phyloP scores from a whole-genome alignment of 1,140 invertebrate species.

The Drosophila nikananu region DNA sequence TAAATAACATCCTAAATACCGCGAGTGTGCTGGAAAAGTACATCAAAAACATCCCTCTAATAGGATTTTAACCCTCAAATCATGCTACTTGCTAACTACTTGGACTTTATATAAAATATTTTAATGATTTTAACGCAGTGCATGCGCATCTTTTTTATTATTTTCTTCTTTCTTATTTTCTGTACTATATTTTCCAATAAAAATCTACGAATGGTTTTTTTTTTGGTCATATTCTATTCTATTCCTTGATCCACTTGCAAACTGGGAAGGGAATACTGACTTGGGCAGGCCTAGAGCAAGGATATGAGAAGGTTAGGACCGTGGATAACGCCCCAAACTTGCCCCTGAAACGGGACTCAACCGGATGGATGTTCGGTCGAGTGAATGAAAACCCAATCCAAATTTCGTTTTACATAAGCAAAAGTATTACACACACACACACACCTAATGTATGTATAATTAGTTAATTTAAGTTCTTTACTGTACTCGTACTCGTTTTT shows the following conservation, averaged over 20 bases:
- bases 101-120: not conserved
- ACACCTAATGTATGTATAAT: constrained; percentile 25
- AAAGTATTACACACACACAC: constrained; percentile 45
- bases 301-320: constrained; percentile 5
- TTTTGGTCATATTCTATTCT: constrained; percentile 6
- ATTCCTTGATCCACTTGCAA: not conserved
- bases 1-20: not conserved
- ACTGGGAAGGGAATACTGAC: not conserved
- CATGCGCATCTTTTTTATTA: not conserved
- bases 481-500: constrained; percentile 38
- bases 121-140: not conserved
- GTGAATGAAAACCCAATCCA: constrained; percentile 8
- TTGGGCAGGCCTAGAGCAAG: constrained; percentile 19
- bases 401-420: constrained; percentile 41
- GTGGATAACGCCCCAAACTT: constrained; percentile 32
- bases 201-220: not conserved
- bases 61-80: not conserved
- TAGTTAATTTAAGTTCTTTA: constrained; percentile 33
- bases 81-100: constrained; percentile 6
- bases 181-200: constrained; percentile 15
- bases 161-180: not conserved
- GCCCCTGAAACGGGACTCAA: constrained; percentile 24
- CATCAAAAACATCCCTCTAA: not conserved
- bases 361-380: constrained; percentile 3
- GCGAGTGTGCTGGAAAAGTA: not conserved